A percentile compares a stretch with the other conserved stretches of the same genome.
Evolutionary conservation across 2,888 invertebrate species (phyloP).

Genomic region (Tipula vernalis): DNA sequence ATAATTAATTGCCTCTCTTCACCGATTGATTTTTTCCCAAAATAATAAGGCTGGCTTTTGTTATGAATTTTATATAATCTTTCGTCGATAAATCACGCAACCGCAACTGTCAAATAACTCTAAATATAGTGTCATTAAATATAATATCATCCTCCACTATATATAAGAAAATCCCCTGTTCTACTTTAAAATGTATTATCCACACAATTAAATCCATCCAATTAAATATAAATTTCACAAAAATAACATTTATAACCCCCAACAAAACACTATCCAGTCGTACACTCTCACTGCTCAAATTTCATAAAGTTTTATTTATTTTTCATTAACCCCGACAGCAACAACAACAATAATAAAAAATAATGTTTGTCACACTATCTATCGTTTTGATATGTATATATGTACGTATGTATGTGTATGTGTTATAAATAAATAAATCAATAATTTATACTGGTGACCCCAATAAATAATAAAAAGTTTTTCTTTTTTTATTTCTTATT

Average conservation of each 20-base stretch:
- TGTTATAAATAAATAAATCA: not conserved
- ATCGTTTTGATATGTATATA: not conserved
- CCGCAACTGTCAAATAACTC: not conserved
- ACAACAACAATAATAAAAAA: not conserved
- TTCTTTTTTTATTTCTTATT: not conserved
- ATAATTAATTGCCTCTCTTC: too few relatives aligned
- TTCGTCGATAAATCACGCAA: not conserved
- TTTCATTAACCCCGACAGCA: not conserved
- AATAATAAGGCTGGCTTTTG: too few relatives aligned
- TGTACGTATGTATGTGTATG: not conserved
- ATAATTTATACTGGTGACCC: not conserved
- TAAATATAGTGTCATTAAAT: not conserved
- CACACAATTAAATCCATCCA: not conserved
- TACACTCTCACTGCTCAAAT: not conserved
- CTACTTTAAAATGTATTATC: not conserved
- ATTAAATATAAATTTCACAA: not conserved
- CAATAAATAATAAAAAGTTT: not conserved
- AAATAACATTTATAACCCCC: not conserved
- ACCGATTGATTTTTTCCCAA: too few relatives aligned
- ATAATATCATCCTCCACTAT: not conserved
- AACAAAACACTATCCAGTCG: not conserved
- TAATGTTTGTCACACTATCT: not conserved
- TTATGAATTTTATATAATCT: too few relatives aligned
- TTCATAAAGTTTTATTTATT: not conserved
- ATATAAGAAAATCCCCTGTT: not conserved